Conservation (phyloP, 1,140 invertebrate genomes). For the Lerema accius region DNA sequence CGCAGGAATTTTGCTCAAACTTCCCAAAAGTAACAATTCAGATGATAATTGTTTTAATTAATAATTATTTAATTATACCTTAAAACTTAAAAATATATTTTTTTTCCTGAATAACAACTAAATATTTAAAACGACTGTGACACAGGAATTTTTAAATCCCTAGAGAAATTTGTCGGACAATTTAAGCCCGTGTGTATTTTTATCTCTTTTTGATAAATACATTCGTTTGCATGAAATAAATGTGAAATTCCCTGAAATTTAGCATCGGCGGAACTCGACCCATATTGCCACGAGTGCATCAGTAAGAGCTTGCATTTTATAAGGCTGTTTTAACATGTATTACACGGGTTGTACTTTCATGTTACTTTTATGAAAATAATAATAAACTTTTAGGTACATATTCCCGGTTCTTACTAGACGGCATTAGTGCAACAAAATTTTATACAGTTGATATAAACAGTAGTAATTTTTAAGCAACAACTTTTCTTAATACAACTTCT, state of each 20-base stretch:
- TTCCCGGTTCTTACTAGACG: background rate
- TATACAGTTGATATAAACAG: too few relatives aligned
- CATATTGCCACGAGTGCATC: background rate
- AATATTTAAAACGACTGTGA: background rate
- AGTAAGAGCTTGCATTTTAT: conserved; percentile 4
- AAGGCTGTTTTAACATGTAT: background rate
- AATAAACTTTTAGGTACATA: background rate
- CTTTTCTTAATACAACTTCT: too few relatives aligned
- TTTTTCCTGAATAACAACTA: too few relatives aligned
- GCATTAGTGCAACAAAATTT: too few relatives aligned
- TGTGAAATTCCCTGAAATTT: conserved; percentile 5
- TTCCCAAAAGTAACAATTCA: background rate
- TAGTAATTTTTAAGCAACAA: too few relatives aligned
- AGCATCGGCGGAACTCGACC: conserved; percentile 9
- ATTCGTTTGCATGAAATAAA: background rate
- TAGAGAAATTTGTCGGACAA: background rate
- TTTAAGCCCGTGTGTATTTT: background rate
- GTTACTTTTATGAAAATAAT: background rate
- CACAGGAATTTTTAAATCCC: background rate
- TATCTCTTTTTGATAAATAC: background rate
- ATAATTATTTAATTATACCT: too few relatives aligned
- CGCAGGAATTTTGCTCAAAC: background rate
- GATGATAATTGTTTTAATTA: too few relatives aligned
- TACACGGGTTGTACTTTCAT: background rate
- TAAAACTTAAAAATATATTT: too few relatives aligned